A percentile compares a stretch with the other conserved stretches of the same genome.
These are phyloP conservation scores for Lampropteryx suffumata DNA, from an alignment of 2,888 invertebrate genomes.

Conservation along the genomic window DNA sequence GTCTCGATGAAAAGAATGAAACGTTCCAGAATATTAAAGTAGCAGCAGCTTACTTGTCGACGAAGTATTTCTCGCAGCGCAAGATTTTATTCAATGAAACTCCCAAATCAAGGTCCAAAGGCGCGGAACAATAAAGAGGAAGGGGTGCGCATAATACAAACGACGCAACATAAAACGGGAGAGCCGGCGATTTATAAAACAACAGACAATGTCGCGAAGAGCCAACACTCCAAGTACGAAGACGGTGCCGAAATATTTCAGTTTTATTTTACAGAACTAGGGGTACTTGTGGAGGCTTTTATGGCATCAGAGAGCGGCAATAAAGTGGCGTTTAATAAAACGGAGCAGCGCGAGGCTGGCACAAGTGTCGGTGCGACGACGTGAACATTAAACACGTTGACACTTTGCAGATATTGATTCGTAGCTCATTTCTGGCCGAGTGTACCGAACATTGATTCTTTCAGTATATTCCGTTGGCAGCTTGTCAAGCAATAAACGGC, in stretches of 20 bases:
- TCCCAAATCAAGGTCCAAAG: slow-evolving; percentile 52
- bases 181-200: slow-evolving; percentile 61
- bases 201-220: slow-evolving; percentile 59
- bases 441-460: slow-evolving; percentile 53
- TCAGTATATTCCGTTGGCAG: slow-evolving; percentile 56
- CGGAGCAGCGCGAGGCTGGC: slow-evolving; percentile 42
- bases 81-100: slow-evolving; percentile 37
- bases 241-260: slow-evolving; percentile 55
- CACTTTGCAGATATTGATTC: slow-evolving; percentile 50
- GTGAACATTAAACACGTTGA: slow-evolving; percentile 44
- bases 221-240: slow-evolving; percentile 53
- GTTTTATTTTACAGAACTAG: slow-evolving; percentile 66
- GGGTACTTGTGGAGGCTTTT: slow-evolving; percentile 55
- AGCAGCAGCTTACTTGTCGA: not conserved
- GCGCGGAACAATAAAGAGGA: slow-evolving; percentile 53
- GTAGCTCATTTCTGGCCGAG: slow-evolving; percentile 44
- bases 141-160: slow-evolving; percentile 54
- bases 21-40: slow-evolving; percentile 9
- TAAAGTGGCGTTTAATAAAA: slow-evolving; percentile 65
- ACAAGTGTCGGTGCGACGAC: slow-evolving; percentile 33
- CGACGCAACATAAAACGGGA: slow-evolving; percentile 57
- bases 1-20: not conserved
- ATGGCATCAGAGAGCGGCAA: slow-evolving; percentile 50
- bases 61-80: slow-evolving; percentile 22
- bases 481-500: slow-evolving; percentile 71